phyloP scores from a whole-genome alignment of 2,888 invertebrate species.

The Lordiphosa fenestrarum region DNA sequence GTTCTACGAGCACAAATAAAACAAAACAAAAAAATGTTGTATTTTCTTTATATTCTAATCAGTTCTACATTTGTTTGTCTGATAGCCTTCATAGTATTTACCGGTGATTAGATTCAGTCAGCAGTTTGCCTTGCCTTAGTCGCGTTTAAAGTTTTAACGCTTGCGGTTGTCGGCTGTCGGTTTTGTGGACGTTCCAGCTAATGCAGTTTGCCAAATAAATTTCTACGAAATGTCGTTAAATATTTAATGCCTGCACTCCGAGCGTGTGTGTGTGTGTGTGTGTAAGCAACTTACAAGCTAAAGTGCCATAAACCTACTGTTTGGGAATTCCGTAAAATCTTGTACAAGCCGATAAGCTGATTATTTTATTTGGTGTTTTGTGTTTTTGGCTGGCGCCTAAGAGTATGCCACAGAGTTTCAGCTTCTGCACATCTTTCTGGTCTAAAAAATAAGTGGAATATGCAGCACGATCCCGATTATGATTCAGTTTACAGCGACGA shows the following conservation, averaged over 20 bases:
- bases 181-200: not conserved
- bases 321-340: not conserved
- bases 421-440: constrained; percentile 1
- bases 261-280: not conserved
- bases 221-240: constrained; percentile 2
- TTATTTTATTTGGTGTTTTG: not conserved
- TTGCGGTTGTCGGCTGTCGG: constrained; percentile 39
- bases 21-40: constrained; percentile 1
- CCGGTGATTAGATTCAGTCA: constrained; percentile 51
- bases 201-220: constrained; percentile 1
- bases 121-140: constrained; percentile 42
- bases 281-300: constrained; percentile 1
- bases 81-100: constrained; percentile 66
- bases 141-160: constrained; percentile 41
- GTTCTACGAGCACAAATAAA: not conserved
- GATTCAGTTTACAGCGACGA: constrained; percentile 63
- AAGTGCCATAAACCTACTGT: constrained; percentile 11
- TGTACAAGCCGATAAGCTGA: not conserved
- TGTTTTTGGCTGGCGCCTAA: constrained; percentile 26
- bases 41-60: constrained; percentile 60
- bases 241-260: constrained; percentile 8
- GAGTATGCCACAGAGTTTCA: constrained; percentile 42
- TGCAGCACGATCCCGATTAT: constrained; percentile 70
- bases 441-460: constrained; percentile 2
- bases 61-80: constrained; percentile 53